A percentile compares a stretch with the other conserved stretches of the same genome.
phyloP scores from a whole-genome alignment of 2,888 invertebrate species.

The Eristalis arbustorum region DNA sequence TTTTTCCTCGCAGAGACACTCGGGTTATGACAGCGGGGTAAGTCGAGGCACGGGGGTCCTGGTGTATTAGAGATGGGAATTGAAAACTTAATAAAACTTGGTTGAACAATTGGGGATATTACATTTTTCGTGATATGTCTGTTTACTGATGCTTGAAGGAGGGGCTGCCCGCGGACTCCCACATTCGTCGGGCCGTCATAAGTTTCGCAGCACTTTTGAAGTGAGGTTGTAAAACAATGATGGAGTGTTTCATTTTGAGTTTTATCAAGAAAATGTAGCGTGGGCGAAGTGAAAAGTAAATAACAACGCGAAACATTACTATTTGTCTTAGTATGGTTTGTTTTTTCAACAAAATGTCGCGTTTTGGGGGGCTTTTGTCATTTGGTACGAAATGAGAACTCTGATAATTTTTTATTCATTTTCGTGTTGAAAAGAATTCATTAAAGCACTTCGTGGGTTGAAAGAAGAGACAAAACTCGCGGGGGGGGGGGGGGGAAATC shows the following conservation, averaged over 20 bases:
- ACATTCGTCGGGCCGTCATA: conserved; percentile 7
- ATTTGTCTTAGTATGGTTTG: conserved; percentile 16
- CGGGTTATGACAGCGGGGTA: background rate
- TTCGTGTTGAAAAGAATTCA: background rate
- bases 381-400: background rate
- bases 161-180: background rate
- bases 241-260: conserved; percentile 37
- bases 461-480: background rate
- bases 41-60: background rate
- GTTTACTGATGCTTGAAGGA: background rate
- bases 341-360: background rate
- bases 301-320: background rate
- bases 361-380: background rate
- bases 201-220: conserved; percentile 9
- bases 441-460: background rate
- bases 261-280: conserved; percentile 31
- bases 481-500: background rate
- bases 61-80: conserved; percentile 30
- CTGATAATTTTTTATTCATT: background rate
- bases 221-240: conserved; percentile 13
- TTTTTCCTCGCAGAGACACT: conserved; percentile 13
- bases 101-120: conserved; percentile 58
- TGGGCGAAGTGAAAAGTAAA: conserved; percentile 33
- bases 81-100: conserved; percentile 62
- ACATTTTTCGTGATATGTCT: conserved; percentile 36